Conservation (phyloP, 2,113 vertebrate genomes). For the Arizona elegans region DNA sequence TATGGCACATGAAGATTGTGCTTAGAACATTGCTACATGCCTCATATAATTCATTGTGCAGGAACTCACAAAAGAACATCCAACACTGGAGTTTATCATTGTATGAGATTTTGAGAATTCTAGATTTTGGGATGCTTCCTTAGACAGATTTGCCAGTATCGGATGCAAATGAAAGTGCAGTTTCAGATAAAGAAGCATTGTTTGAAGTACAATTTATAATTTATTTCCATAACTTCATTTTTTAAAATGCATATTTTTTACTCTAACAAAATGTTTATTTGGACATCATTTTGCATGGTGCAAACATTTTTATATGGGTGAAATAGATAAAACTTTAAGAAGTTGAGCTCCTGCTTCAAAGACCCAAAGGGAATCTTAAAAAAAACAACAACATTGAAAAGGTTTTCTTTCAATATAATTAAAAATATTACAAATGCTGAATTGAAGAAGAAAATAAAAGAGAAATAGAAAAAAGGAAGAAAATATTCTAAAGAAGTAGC, state of each 20-base stretch:
- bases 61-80: not conserved
- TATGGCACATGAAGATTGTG: not conserved
- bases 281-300: not conserved
- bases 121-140: not conserved
- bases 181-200: not conserved
- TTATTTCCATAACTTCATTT: not conserved
- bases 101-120: not conserved
- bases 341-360: not conserved
- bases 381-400: not conserved
- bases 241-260: not conserved
- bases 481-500: not conserved
- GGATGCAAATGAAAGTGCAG: not conserved
- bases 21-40: not conserved
- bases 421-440: not conserved
- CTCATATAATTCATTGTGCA: not conserved
- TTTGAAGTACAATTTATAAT: not conserved
- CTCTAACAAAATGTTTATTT: not conserved
- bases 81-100: not conserved
- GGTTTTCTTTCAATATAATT: not conserved
- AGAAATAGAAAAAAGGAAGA: not conserved
- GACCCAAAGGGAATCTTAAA: not conserved
- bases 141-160: not conserved
- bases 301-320: not conserved
- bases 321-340: not conserved
- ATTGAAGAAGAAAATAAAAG: not conserved